Evolutionary conservation across 2,113 vertebrate species (phyloP).

Genomic region (Poeciliopsis occidentalis): DNA sequence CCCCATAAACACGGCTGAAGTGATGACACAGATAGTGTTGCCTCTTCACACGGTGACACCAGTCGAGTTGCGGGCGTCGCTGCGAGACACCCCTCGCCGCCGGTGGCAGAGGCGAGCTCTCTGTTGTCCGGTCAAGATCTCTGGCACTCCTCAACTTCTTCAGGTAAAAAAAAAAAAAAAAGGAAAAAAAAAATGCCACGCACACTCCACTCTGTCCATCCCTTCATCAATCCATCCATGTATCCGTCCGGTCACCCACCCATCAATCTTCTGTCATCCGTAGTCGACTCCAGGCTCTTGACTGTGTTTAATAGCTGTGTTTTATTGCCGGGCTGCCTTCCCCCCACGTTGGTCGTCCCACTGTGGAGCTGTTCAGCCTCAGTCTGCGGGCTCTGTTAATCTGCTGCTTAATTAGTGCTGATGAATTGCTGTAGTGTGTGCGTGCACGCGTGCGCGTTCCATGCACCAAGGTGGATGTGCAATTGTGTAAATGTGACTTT

Average conservation of each 20-base stretch:
- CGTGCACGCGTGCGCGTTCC: conserved; percentile 3
- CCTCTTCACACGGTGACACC: conserved; percentile 89
- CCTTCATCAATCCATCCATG: conserved; percentile 47
- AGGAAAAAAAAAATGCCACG: conserved; percentile 34
- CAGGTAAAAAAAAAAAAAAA: conserved; percentile 85
- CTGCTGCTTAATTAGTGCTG: conserved; percentile 81
- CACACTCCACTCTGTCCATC: conserved; percentile 44
- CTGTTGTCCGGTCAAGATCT: conserved; percentile 88
- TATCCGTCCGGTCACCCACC: conserved; percentile 32
- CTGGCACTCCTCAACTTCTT: conserved; percentile 90
- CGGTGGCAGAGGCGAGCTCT: conserved; percentile 74
- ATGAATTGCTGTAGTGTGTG: conserved; percentile 68
- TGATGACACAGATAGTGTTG: conserved; percentile 97
- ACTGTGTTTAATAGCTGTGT: conserved; percentile 63
- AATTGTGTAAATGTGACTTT: conserved; percentile 22
- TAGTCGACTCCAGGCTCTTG: conserved; percentile 61
- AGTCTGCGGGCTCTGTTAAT: conserved; percentile 74
- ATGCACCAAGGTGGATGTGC: conserved; percentile 1
- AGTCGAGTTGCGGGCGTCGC: conserved; percentile 84
- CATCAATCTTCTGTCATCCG: conserved; percentile 53
- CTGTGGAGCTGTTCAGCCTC: conserved; percentile 62
- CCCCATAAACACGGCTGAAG: conserved; percentile 98
- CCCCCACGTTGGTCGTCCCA: conserved; percentile 58
- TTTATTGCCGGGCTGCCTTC: conserved; percentile 59
- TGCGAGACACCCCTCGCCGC: conserved; percentile 86